Evolutionary conservation across 2,797 vertebrate genomes (phyloP).

Genomic region (Muscicapa comitata): DNA sequence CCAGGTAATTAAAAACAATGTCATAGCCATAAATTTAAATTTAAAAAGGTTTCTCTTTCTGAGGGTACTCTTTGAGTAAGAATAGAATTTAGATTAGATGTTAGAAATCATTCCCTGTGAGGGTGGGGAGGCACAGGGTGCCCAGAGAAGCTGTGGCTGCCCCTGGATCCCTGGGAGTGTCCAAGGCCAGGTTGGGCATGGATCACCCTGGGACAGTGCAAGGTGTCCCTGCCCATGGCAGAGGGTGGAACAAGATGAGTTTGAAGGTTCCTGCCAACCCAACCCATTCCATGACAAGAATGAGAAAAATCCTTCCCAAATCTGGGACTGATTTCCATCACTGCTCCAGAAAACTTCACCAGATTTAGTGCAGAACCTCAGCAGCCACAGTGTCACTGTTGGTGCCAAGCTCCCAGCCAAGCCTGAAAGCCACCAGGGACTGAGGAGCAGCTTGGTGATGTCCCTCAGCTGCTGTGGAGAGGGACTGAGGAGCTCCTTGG

Average conservation of each 20-base stretch:
- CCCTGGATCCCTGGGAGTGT: background rate
- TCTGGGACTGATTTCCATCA: background rate
- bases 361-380: background rate
- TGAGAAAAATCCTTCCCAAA: background rate
- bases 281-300: background rate
- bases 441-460: background rate
- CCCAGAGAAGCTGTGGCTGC: background rate
- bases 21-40: background rate
- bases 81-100: background rate
- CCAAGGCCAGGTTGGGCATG: background rate
- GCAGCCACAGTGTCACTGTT: background rate
- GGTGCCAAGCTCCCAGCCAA: background rate
- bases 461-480: background rate
- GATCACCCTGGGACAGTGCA: rapidly evolving
- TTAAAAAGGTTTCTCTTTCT: rapidly evolving
- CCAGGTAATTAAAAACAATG: background rate
- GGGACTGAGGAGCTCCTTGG: background rate
- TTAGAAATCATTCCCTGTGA: background rate
- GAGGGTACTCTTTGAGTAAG: background rate
- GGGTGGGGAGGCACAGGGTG: rapidly evolving
- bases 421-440: background rate
- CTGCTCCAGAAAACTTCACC: background rate
- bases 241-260: rapidly evolving
- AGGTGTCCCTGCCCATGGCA: background rate
- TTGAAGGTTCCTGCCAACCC: background rate